Evolutionary conservation across 2,113 vertebrate genomes (phyloP), one percentile per base, ranked within the genome.

Genomic region (Xiphorhynchus elegans): DNA sequence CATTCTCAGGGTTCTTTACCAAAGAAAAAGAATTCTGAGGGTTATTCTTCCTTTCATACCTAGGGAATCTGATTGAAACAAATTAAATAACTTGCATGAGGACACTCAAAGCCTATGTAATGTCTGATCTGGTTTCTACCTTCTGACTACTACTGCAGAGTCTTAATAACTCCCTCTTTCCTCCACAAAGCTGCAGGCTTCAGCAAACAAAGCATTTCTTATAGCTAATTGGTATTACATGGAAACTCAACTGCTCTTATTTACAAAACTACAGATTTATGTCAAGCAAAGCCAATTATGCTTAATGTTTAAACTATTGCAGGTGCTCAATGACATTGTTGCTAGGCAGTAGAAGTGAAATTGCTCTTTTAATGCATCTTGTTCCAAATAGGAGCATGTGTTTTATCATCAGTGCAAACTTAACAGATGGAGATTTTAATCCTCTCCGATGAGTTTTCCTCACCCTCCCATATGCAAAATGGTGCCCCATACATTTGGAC

Each of bases 231-330:
- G 98, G 97, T 97, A 96, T 97, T 97, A 97, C 96, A 97, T 63
- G 91, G 97, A 97, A 97, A 96, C 96, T 97, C 98, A 97, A 98
- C 98, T 97, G 95, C 97, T 98, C 97, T 98, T 98, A 98, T 98
- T 98, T 98, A 98, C 98, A 98, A 98, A 98, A 97, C 97, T 98
- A 95, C 97, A 97, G 98, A 98, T 98, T 98, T 98, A 98, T 98
- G 97, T 98, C 97, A 98, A 97, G 98, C 97, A 98, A 98, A 98
- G 98, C 97, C 98, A 98, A 98, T 98, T 98, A 98, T 97, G 97
- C 97, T 97, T 98, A 98, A 98, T 98, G 97, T 97, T 97, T 98
- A 98, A 98, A 98, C 98, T 98, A 96, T 98, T 98, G 97, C 98
- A 98, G 98, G 98, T 98, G 98, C 97, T 98, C 97, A 97, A 78